phyloP scores from a whole-genome alignment of 1,140 invertebrate genomes.

The Cyclina sinensis region DNA sequence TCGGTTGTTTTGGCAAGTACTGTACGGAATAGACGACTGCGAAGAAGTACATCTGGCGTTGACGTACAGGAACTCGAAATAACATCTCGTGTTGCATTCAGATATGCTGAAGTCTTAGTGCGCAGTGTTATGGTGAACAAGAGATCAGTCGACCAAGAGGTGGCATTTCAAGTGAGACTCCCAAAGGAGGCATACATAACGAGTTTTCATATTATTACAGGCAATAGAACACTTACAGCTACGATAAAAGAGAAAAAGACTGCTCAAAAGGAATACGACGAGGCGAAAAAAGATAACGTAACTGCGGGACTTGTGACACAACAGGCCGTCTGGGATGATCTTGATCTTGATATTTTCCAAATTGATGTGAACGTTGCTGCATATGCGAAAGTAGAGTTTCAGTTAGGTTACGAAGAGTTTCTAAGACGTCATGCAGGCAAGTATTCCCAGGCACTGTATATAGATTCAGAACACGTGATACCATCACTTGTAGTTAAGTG shows the following conservation, averaged over 20 bases:
- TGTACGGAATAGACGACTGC: not conserved
- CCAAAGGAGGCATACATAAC: slow-evolving; percentile 26
- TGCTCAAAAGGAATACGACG: not conserved
- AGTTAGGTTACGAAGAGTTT: slow-evolving; percentile 17
- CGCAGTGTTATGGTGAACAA: not conserved
- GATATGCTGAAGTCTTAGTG: slow-evolving; percentile 18
- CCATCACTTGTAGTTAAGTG: not conserved
- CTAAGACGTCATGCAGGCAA: not conserved
- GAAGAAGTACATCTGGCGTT: not conserved
- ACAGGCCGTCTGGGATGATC: not conserved
- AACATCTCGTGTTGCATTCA: not conserved
- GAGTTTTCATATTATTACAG: not conserved
- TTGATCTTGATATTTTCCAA: not conserved
- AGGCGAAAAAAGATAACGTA: not conserved
- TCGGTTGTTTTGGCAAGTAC: too few relatives aligned
- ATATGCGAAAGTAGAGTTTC: not conserved
- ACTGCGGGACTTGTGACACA: slow-evolving; percentile 30
- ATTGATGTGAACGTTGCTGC: slow-evolving; percentile 22
- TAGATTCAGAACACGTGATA: slow-evolving; percentile 7
- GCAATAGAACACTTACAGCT: not conserved
- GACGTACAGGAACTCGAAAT: not conserved
- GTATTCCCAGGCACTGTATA: slow-evolving; percentile 18
- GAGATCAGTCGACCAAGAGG: not conserved
- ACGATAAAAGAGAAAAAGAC: slow-evolving; percentile 9
- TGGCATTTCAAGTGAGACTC: not conserved